A percentile compares a stretch with the other conserved stretches of the same genome.
Conservation (phyloP, 2,113 vertebrate genomes). For the Onychostoma macrolepis region DNA sequence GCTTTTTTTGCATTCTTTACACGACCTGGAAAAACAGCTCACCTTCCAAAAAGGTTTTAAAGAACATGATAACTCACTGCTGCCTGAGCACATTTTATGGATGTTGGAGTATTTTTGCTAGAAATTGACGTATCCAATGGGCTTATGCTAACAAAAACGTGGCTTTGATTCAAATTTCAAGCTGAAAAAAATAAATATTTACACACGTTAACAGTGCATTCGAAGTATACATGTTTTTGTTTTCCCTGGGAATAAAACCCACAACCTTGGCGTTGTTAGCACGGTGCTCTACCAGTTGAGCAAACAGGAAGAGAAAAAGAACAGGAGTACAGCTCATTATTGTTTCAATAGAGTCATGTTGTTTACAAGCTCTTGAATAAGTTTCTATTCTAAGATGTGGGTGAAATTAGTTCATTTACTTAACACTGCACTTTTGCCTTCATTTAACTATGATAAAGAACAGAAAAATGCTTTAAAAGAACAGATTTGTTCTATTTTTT, state of each 20-base stretch:
- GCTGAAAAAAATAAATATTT: background rate
- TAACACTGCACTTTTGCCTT: constrained; percentile 49
- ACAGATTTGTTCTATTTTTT: constrained; percentile 47
- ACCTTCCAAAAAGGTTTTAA: constrained; percentile 64
- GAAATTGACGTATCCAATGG: constrained; percentile 58
- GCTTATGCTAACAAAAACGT: constrained; percentile 60
- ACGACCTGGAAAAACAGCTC: constrained; percentile 69
- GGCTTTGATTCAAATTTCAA: constrained; percentile 39
- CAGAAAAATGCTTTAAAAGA: constrained; percentile 50
- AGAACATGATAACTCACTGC: constrained; percentile 51
- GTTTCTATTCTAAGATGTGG: constrained; percentile 42
- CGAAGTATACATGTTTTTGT: constrained; percentile 21
- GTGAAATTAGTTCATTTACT: constrained; percentile 50
- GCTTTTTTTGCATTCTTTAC: constrained; percentile 45
- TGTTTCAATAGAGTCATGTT: background rate
- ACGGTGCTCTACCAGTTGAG: background rate
- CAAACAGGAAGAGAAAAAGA: background rate
- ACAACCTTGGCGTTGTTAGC: background rate
- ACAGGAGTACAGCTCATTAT: constrained; percentile 31
- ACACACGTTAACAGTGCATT: background rate
- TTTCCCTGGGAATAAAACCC: background rate
- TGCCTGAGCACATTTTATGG: constrained; percentile 49
- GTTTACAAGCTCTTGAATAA: constrained; percentile 40
- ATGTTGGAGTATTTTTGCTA: constrained; percentile 63
- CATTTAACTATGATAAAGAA: constrained; percentile 49